Percentiles rank a stretch among this genome's conserved stretches.
phyloP scores from a whole-genome alignment of 2,888 invertebrate species.

The Zaprionus obscuricornis region DNA sequence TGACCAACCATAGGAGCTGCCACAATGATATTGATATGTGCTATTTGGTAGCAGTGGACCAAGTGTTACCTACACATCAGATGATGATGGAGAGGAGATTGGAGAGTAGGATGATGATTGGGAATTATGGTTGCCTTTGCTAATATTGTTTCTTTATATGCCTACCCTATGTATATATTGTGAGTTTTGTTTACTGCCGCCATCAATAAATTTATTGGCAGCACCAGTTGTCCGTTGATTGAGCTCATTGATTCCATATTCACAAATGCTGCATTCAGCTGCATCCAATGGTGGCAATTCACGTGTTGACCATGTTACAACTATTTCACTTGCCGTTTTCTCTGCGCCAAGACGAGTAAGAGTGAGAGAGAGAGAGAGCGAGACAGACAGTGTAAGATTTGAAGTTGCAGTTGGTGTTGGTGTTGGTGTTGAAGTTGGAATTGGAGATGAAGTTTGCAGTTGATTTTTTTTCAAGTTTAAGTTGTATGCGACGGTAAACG shows the following conservation, averaged over 20 bases:
- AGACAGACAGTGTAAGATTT: too few species aligned
- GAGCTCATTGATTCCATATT: conserved; percentile 88
- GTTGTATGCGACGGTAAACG: too few species aligned
- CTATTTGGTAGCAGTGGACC: conserved; percentile 86
- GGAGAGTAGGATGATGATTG: too few species aligned
- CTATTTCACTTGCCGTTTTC: conserved; percentile 86
- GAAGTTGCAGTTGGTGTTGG: too few species aligned
- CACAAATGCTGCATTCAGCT: conserved; percentile 85
- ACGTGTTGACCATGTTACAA: conserved; percentile 93
- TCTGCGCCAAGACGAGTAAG: too few species aligned
- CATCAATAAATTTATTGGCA: conserved; percentile 89
- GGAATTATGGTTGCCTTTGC: too few species aligned
- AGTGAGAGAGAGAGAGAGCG: too few species aligned
- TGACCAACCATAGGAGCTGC: conserved; percentile 93
- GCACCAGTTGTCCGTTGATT: conserved; percentile 85
- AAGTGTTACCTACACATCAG: conserved; percentile 84
- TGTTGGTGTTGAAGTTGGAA: too few species aligned
- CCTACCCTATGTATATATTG: conserved; percentile 92
- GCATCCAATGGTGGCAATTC: conserved; percentile 85
- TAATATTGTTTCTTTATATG: too few species aligned
- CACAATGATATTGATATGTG: conserved; percentile 92
- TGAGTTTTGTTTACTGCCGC: conserved; percentile 86
- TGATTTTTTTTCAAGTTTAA: too few species aligned
- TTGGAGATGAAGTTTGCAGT: too few species aligned
- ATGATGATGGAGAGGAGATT: too few species aligned